Evolutionary conservation across 92 coral and sea anemone genomes (phyloP), one percentile per base, ranked within the genome.

Genomic region (Epizoanthus rinbou): DNA sequence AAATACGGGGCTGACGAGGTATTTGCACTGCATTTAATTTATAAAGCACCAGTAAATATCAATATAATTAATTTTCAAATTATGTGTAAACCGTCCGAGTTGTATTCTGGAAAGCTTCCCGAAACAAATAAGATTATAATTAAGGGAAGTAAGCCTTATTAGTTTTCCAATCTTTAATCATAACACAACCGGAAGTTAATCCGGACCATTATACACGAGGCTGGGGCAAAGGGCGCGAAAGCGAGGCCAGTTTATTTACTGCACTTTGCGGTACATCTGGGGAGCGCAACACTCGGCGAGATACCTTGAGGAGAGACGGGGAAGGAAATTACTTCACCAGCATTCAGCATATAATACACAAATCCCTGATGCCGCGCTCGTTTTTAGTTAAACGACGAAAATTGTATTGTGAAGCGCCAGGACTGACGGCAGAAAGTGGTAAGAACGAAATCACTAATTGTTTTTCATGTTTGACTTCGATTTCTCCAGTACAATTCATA

Each of bases 341-440:
- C 15, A 43, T 37, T 21, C 37, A 22, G 31, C 21, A 18, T 5
- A 21, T 13, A 24, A 39, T 16, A 22, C 39, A 3, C 71, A 60
- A 78, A 43, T 14, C 24, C 52, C 58, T 43, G 68, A 92, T 92
- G 95, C 95, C 95, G 25, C 91, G 95, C 47, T 92, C 95, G 25
- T 92, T 92, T 58, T 88, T 92, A 83, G 93, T 92, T 58, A 92
- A 92, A 66, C 86, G 95, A 73, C 75, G 90, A 54, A 92, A 76
- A 59, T 69, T 78, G 5, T 78, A 54, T 60, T 22, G 82, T 33
- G 82, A 76, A 60, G 69, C 39, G 57, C 18, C 57, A 6, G 59
- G 22, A 1, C 28, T 41, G 47, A 19, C 72, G 8, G 39, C 57
- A 78, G 82, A 78, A 21, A 18, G 18, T 22, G 82, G 82, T 78